Percentiles rank a stretch among this genome's conserved stretches.
phyloP scores from a whole-genome alignment of 2,113 vertebrate species.

The Tiliqua scincoides region DNA sequence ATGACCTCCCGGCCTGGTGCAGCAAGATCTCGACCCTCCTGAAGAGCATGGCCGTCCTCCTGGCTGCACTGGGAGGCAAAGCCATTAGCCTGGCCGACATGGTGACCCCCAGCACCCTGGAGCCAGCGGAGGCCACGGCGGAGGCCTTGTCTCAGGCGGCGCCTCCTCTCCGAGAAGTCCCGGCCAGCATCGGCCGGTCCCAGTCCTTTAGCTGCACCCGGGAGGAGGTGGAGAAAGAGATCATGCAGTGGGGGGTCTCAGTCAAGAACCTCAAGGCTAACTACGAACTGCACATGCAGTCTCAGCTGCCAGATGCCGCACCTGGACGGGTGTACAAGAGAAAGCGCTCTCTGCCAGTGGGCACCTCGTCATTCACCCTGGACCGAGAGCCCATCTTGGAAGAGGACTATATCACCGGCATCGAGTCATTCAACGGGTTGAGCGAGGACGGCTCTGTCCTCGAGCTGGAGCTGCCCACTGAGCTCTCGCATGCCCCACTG shows the following conservation, averaged over 20 bases:
- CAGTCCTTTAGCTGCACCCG: slow-evolving; percentile 88
- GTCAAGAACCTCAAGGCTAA: slow-evolving; percentile 92
- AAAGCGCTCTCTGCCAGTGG: slow-evolving; percentile 77
- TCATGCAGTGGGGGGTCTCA: slow-evolving; percentile 91
- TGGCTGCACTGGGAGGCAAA: slow-evolving; percentile 82
- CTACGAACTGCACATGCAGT: slow-evolving; percentile 83
- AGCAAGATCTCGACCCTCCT: slow-evolving; percentile 85
- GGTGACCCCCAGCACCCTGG: slow-evolving; percentile 50
- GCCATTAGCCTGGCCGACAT: slow-evolving; percentile 81
- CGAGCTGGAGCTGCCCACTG: slow-evolving; percentile 73
- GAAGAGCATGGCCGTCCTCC: slow-evolving; percentile 84
- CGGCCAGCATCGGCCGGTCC: slow-evolving; percentile 80
- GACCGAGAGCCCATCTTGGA: slow-evolving; percentile 78
- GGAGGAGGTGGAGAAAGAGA: slow-evolving; percentile 90
- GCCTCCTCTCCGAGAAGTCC: slow-evolving; percentile 17
- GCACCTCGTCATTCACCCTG: slow-evolving; percentile 63
- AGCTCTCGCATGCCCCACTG: slow-evolving; percentile 56
- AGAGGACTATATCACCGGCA: slow-evolving; percentile 71
- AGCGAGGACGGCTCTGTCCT: slow-evolving; percentile 36
- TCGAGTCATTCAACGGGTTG: slow-evolving; percentile 38
- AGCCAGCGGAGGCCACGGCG: slow-evolving; percentile 42
- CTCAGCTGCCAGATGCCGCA: slow-evolving; percentile 47
- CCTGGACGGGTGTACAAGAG: slow-evolving; percentile 77
- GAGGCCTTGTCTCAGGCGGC: neutral
- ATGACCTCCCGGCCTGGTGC: slow-evolving; percentile 84